Evolutionary conservation across 2,888 invertebrate species (phyloP).

Genomic region (Leucania comma): DNA sequence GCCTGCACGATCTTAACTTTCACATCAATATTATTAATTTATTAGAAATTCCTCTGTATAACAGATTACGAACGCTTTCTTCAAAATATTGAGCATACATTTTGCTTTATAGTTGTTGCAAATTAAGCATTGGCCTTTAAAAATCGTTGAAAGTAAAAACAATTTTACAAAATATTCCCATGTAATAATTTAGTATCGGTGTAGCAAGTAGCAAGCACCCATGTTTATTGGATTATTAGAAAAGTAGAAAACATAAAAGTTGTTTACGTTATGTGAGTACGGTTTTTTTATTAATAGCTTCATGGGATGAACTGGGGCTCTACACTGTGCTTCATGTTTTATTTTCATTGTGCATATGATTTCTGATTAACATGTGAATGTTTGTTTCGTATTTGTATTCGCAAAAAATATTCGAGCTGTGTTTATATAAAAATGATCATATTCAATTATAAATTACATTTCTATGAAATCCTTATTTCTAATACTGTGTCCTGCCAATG

Average conservation of each 20-base stretch:
- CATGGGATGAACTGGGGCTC: slow-evolving; percentile 7
- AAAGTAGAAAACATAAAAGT: slow-evolving; percentile 11
- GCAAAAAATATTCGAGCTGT: too few relatives aligned
- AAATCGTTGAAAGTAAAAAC: background rate
- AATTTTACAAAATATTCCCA: background rate
- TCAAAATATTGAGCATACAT: too few relatives aligned
- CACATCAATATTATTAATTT: too few relatives aligned
- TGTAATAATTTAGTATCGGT: background rate
- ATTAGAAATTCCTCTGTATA: too few relatives aligned
- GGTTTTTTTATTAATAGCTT: slow-evolving; percentile 6
- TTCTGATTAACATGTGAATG: background rate
- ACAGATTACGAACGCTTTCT: too few relatives aligned
- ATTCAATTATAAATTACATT: too few relatives aligned
- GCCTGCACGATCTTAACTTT: too few relatives aligned
- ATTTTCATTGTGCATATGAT: background rate
- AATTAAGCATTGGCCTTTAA: background rate
- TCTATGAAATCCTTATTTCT: too few relatives aligned
- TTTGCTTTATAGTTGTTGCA: too few relatives aligned
- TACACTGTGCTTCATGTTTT: background rate
- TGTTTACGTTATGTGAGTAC: slow-evolving; percentile 12
- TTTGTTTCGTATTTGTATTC: background rate
- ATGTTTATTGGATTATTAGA: background rate
- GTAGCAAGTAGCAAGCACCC: too few relatives aligned
- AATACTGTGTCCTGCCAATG: too few relatives aligned
- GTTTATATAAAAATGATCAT: too few relatives aligned